These are phyloP conservation scores for Dendrocincla fuliginosa DNA, from an alignment of 2,797 vertebrate genomes.

Conservation along the genomic window DNA sequence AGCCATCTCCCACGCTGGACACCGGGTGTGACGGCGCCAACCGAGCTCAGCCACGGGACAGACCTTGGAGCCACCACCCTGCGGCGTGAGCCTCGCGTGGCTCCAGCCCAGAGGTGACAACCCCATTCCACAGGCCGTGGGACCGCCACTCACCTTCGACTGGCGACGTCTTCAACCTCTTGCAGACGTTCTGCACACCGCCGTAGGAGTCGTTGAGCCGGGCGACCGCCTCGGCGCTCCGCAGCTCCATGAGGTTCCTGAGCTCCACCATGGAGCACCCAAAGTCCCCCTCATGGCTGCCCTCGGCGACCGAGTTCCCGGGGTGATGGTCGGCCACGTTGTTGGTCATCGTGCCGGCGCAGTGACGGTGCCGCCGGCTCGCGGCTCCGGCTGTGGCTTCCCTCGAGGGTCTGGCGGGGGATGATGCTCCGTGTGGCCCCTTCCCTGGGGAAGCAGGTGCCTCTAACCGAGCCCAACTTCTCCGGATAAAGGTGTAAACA, in stretches of 20 bases:
- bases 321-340: constrained; percentile 88
- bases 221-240: constrained; percentile 83
- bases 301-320: constrained; percentile 86
- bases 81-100: fast-evolving
- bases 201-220: constrained; percentile 83
- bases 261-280: constrained; percentile 86
- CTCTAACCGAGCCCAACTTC: constrained; percentile 75
- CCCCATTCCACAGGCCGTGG: not conserved
- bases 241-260: constrained; percentile 90
- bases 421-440: not conserved
- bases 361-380: fast-evolving
- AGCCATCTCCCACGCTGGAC: not conserved
- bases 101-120: not conserved
- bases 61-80: not conserved
- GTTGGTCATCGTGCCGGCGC: constrained; percentile 81
- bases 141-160: constrained; percentile 84
- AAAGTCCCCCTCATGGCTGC: constrained; percentile 87
- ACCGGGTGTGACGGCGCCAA: fast-evolving
- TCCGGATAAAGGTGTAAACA: constrained; percentile 76
- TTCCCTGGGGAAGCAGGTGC: constrained; percentile 37
- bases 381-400: not conserved
- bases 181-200: constrained; percentile 87
- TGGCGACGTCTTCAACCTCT: constrained; percentile 89
- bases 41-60: not conserved
- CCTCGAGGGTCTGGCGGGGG: not conserved